Base-by-base conservation (phyloP, 2,113 vertebrate species). In the Piaya cayana region DNA sequence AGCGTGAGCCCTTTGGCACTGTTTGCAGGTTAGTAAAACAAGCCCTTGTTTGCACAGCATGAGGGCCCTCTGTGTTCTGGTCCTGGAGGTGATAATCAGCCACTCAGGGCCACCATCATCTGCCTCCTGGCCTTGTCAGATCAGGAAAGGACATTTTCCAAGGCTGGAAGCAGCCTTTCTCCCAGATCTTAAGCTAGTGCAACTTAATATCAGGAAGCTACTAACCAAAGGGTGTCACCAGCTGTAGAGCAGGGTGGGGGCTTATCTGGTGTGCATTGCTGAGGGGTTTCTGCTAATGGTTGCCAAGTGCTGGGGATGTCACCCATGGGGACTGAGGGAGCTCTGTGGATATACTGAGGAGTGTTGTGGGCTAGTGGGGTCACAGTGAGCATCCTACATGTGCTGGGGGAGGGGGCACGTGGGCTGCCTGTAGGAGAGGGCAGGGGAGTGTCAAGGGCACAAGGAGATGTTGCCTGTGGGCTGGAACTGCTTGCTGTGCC, bases 11-110 rank as follows among this genome's bases (percentile, higher is more conserved):
- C 92, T 96, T 92, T 94, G 92, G 53, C 94, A 95, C 72, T 79
- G 56, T 93, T 93, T 75, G 29, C 58, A 45, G 64, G 86, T 92
- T 91, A 81, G 58, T 71, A 82, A 97, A 95, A 96, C 60, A 79
- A 93, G 34, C 43, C 1, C 1, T 80, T 97, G 72, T 95, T 97
- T 95, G 82, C 15, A 4, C 13, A 89, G 60, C 7, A 2, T 0
- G 12, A 95, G 72, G 49, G 96, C 68, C 85, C 70, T 82, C 89
- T 79, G 53, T 91, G 85, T 94, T 91, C 77, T 93, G 82, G 86
- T 93, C n/a, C 78, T 82, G 53, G 75, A 91, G 58, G 58, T 91
- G 82, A 96, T 96, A 94, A 92, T 80, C 5, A 0, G 47, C 39
- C 27, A 77, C 69, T 91, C 94, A 95, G 78, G 96, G 94, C 30